These are phyloP conservation scores for Octomys mimax DNA, from an alignment of 2,797 vertebrate species.

Conservation along the genomic window DNA sequence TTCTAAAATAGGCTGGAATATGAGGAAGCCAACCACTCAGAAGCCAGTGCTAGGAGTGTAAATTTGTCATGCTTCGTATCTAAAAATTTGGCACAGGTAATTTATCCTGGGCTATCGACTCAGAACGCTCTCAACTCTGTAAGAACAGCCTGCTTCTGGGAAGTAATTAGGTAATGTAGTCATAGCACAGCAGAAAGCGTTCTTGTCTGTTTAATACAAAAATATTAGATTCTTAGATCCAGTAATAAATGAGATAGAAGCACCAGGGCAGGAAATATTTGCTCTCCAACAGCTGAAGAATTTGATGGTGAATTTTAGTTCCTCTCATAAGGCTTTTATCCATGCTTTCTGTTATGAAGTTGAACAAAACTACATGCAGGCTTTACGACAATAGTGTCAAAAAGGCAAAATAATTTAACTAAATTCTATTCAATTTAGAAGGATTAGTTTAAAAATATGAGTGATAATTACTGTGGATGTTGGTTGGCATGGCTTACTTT, in stretches of 20 bases:
- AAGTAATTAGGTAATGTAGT: slow-evolving; percentile 40
- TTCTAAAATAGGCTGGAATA: background rate
- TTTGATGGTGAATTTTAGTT: slow-evolving; percentile 40
- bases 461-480: background rate
- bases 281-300: slow-evolving; percentile 53
- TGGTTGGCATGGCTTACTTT: background rate
- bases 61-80: background rate
- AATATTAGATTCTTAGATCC: slow-evolving; percentile 16
- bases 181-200: background rate
- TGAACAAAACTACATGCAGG: slow-evolving; percentile 6
- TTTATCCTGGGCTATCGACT: background rate
- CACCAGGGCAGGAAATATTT: background rate
- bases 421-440: slow-evolving; percentile 36
- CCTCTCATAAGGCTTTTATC: slow-evolving; percentile 3
- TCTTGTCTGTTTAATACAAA: background rate
- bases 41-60: background rate
- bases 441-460: background rate
- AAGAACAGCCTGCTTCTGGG: background rate
- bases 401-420: background rate
- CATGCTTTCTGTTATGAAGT: background rate
- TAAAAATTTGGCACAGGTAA: slow-evolving; percentile 19
- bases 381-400: background rate
- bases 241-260: background rate
- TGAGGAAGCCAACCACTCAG: background rate
- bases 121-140: background rate